Percentiles rank a stretch among this genome's conserved stretches.
Evolutionary conservation across 92 coral and sea anemone species (phyloP).

Genomic region (Phenganax marumi): DNA sequence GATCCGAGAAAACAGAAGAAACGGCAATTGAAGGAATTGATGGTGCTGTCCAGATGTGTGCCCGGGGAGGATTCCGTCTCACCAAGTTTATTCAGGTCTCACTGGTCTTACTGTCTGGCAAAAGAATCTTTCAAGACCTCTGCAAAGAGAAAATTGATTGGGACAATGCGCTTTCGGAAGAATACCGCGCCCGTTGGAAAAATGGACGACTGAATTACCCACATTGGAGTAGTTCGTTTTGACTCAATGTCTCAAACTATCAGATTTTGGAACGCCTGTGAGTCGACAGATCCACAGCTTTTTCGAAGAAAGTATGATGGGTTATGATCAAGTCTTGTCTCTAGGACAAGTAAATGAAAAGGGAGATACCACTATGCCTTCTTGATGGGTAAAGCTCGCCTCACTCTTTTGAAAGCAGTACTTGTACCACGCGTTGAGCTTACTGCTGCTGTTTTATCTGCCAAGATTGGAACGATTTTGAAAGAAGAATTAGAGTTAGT

Average conservation of each 20-base stretch:
- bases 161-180: background rate
- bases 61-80: slow-evolving; percentile 57
- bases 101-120: background rate
- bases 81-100: slow-evolving; percentile 51
- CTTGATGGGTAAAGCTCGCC: background rate
- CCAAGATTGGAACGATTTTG: slow-evolving; percentile 42
- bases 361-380: background rate
- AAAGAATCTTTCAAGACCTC: background rate
- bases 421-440: background rate
- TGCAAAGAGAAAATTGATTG: background rate
- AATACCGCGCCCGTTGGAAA: background rate
- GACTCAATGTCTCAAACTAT: background rate
- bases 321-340: slow-evolving; percentile 56
- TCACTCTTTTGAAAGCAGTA: background rate
- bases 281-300: too few species aligned
- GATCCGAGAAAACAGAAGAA: slow-evolving; percentile 44
- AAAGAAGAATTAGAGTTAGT: slow-evolving; percentile 27
- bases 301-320: slow-evolving; percentile 55
- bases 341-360: slow-evolving; percentile 40
- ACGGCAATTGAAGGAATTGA: slow-evolving; percentile 50
- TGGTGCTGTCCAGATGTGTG: slow-evolving; percentile 31
- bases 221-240: background rate
- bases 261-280: too few species aligned
- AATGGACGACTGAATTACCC: background rate
- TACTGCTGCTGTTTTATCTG: too few species aligned